Evolutionary conservation across 2,797 vertebrate genomes (phyloP), one percentile per base, ranked within the genome.

Genomic region (Dallia pectoralis): DNA sequence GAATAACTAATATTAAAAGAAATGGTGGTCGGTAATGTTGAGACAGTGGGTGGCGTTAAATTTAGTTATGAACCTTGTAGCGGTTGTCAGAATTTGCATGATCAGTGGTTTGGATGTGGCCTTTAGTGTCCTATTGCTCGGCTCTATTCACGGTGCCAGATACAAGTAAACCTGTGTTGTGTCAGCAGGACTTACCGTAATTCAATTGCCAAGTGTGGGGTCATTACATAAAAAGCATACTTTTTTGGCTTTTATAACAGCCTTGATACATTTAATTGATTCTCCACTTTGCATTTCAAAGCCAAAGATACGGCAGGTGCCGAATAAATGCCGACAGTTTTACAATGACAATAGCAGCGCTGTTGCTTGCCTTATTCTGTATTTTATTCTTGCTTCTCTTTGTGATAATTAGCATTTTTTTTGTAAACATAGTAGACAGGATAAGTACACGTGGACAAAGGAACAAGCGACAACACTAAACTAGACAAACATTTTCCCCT

Each of bases 1-100:
- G n/a, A n/a, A n/a, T n/a, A n/a, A n/a, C n/a, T n/a, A n/a, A n/a
- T n/a, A n/a, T n/a, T n/a, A n/a, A n/a, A n/a, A n/a, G n/a, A n/a
- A n/a, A n/a, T n/a, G n/a, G n/a, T 44, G 11, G 30, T 73, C 59
- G 33, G 56, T 67, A 61, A 22, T 15, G 67, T 69, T 49, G 4
- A 22, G 44, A 73, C 30, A 56, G 65, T 69, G 11, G 11, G 15
- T 32, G 1, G 49, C 4, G 40, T 61, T 72, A n/a, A 72, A n/a
- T 67, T 71, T 70, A 25, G 29, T 47, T n/a, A 9, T n/a, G n/a
- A n/a, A 11, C 16, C 68, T 64, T 64, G 59, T 19, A 9, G 61
- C 3, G 44, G 56, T 51, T 73, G 71, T 70, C 22, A 40, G 53
- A 32, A 71, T 73, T 61, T 36, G 36, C 14, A 3, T 22, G 33